Conservation (phyloP, 2,888 invertebrate genomes). For the Cerceris rybyensis region DNA sequence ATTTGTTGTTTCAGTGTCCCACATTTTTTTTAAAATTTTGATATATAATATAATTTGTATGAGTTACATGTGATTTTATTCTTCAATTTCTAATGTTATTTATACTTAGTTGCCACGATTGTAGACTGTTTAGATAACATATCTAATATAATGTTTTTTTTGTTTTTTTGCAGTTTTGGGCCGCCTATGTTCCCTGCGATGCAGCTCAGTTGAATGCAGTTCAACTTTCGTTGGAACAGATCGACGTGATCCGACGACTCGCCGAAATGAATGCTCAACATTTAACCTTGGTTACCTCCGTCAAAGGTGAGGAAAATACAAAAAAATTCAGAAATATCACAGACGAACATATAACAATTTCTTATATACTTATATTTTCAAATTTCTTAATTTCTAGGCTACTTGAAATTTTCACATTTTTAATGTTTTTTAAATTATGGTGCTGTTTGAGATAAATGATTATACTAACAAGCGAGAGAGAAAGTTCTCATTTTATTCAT, state of each 20-base stretch:
- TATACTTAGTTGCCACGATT: neutral
- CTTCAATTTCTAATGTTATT: neutral
- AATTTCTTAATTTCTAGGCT: no score
- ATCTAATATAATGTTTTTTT: conserved; percentile 7
- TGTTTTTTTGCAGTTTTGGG: conserved; percentile 88
- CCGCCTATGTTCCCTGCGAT: conserved; percentile 93
- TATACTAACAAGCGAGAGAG: no score
- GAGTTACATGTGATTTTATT: neutral
- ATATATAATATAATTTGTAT: neutral
- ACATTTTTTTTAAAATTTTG: neutral
- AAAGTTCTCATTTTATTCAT: no score
- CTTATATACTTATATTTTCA: no score
- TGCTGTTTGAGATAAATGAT: no score
- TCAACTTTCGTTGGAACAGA: conserved; percentile 92
- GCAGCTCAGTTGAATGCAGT: conserved; percentile 92
- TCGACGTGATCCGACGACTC: conserved; percentile 90
- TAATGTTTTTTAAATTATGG: no score
- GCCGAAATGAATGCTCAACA: conserved; percentile 89
- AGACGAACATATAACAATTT: no score
- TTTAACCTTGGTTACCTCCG: conserved; percentile 87
- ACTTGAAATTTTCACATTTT: no score
- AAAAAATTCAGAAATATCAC: no score
- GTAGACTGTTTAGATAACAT: neutral
- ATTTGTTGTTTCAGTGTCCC: no score
- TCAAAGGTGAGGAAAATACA: conserved; percentile 78